Conservation (phyloP, 2,797 vertebrate genomes). For the Vireo griseus region DNA sequence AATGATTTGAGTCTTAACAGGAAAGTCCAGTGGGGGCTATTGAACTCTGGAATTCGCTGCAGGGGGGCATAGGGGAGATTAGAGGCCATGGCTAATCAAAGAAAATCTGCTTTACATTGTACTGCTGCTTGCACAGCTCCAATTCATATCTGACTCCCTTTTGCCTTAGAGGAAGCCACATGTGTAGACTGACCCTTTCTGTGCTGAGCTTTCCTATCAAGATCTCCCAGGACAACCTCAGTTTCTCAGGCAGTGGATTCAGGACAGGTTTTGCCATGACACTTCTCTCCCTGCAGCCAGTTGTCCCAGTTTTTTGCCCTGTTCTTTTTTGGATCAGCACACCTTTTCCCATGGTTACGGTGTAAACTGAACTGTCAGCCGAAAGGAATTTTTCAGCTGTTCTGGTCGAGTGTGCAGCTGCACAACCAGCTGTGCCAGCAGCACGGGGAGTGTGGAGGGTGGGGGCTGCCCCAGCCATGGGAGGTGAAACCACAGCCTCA, state of each 20-base stretch:
- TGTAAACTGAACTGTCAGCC: neutral
- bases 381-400: neutral
- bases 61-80: constrained; percentile 58
- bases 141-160: neutral
- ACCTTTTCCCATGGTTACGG: neutral
- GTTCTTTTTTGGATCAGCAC: neutral
- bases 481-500: neutral
- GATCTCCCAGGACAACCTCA: neutral
- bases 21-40: constrained; percentile 53
- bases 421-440: neutral
- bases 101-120: constrained; percentile 46
- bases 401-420: neutral
- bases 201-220: neutral
- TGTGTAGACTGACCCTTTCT: neutral
- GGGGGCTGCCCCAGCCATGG: neutral
- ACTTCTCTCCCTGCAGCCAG: neutral
- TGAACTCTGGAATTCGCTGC: constrained; percentile 67
- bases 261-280: neutral
- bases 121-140: neutral
- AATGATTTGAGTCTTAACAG: constrained; percentile 60
- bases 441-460: neutral
- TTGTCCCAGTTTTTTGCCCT: neutral
- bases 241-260: neutral
- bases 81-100: constrained; percentile 51
- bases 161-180: neutral